A percentile compares a stretch with the other conserved stretches of the same genome.
Conservation (phyloP, 37 sponge, comb jelly and placozoan species). For the Corticium candelabrum region DNA sequence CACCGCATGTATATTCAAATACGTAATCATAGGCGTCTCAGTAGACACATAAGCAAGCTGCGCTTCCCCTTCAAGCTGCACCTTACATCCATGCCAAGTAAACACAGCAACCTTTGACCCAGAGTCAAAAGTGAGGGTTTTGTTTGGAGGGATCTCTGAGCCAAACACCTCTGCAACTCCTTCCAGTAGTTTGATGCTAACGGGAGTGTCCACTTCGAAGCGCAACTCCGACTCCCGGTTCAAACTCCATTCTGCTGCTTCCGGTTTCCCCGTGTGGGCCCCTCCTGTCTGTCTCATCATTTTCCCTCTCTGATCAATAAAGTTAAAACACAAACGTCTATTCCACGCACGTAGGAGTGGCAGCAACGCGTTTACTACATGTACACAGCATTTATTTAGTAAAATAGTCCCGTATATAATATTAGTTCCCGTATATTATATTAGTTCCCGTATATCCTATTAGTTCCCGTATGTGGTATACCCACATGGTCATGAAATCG, state of each 20-base stretch:
- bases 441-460: too few relatives aligned
- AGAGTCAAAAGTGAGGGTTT: conserved; percentile 34
- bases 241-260: conserved; percentile 39
- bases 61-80: conserved; percentile 52
- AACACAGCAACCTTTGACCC: conserved; percentile 71
- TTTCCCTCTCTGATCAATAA: too few relatives aligned
- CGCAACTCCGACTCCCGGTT: conserved; percentile 63
- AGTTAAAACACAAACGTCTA: too few relatives aligned
- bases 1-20: conserved; percentile 74
- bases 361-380: too few relatives aligned
- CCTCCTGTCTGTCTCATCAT: neutral
- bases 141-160: conserved; percentile 66
- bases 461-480: too few relatives aligned
- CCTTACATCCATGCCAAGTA: conserved; percentile 61
- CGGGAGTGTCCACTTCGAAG: conserved; percentile 49
- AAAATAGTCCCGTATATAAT: too few relatives aligned
- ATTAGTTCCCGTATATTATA: too few relatives aligned
- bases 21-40: conserved; percentile 85
- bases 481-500: too few relatives aligned
- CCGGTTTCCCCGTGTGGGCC: neutral
- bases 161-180: conserved; percentile 95
- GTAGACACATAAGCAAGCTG: conserved; percentile 53
- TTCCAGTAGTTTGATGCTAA: conserved; percentile 39
- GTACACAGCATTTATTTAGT: too few relatives aligned
- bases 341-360: too few relatives aligned